phyloP scores from a whole-genome alignment of 2,113 vertebrate genomes.

The Podiceps cristatus region DNA sequence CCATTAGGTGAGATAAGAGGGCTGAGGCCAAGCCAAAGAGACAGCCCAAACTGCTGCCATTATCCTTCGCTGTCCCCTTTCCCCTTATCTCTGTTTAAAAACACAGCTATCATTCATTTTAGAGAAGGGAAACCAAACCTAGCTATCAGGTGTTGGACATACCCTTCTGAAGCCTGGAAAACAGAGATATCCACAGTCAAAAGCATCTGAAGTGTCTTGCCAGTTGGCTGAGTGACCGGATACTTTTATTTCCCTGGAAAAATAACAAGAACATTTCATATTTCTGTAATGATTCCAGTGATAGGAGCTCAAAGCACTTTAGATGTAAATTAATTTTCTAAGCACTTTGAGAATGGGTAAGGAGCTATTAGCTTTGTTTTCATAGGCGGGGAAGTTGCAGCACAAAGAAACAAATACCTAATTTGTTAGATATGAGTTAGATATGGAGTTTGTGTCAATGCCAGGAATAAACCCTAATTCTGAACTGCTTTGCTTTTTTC shows the following conservation, averaged over 20 bases:
- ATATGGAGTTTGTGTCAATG: background rate
- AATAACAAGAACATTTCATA: conserved; percentile 36
- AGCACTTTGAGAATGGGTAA: background rate
- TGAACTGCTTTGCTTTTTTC: background rate
- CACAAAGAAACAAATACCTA: background rate
- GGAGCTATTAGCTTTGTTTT: background rate
- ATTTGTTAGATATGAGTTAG: background rate
- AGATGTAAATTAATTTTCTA: background rate
- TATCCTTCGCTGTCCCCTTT: conserved; percentile 59
- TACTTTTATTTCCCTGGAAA: conserved; percentile 23
- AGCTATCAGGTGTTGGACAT: conserved; percentile 45
- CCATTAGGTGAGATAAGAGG: conserved; percentile 83
- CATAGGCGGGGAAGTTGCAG: background rate
- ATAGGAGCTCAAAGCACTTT: background rate
- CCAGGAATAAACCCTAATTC: background rate
- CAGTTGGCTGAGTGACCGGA: background rate
- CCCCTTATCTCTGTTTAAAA: conserved; percentile 72
- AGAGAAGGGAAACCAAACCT: conserved; percentile 43
- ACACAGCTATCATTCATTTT: conserved; percentile 63
- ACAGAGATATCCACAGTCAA: conserved; percentile 42
- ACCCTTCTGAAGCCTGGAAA: conserved; percentile 33
- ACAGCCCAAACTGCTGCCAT: conserved; percentile 40
- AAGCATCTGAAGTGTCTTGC: conserved; percentile 10
- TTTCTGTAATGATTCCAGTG: conserved; percentile 7
- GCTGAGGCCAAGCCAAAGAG: conserved; percentile 70